Conservation (phyloP, 2,113 vertebrate species). For the Gallinago undulata region DNA sequence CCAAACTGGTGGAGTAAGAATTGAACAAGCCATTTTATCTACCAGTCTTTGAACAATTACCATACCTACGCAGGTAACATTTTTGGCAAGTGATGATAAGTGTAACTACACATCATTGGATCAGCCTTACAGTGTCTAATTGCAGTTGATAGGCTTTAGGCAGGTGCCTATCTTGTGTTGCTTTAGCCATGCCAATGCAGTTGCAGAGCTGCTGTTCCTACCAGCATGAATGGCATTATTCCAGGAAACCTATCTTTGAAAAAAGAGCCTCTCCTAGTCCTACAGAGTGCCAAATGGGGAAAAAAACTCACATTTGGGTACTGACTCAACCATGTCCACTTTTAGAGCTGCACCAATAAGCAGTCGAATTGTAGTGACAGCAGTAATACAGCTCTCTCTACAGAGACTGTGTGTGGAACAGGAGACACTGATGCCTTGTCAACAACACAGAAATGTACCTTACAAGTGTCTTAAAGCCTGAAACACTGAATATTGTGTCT, state of each 20-base stretch:
- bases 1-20: not conserved
- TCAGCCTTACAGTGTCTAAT: not conserved
- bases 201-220: not conserved
- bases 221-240: not conserved
- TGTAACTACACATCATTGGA: not conserved
- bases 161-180: not conserved
- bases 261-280: not conserved
- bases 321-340: not conserved
- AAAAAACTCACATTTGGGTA: not conserved
- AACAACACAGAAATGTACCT: not conserved
- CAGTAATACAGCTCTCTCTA: not conserved
- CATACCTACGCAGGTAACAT: rapidly evolving
- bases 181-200: not conserved
- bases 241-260: not conserved
- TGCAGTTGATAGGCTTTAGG: not conserved
- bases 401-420: not conserved
- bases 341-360: not conserved
- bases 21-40: not conserved
- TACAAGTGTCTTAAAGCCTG: not conserved
- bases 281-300: not conserved
- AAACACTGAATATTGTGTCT: not conserved
- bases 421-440: not conserved
- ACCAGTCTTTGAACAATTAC: not conserved
- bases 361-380: not conserved
- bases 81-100: not conserved